Base-by-base conservation (phyloP, 2,797 vertebrate species). In the Holocentrus rufus region DNA sequence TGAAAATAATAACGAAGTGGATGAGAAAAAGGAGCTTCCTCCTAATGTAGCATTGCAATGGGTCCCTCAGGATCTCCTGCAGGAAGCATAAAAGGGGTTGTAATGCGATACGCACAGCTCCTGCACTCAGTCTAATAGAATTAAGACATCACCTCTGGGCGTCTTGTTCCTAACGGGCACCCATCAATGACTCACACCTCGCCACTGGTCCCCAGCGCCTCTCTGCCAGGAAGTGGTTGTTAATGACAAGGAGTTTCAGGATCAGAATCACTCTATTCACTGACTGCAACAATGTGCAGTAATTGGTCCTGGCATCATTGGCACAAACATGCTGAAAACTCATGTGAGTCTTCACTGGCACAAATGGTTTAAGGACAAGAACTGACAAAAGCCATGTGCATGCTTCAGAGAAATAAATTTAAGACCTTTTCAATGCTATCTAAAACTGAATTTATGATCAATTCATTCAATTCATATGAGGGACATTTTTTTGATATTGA, bases 101-200 rank as follows among this genome's bases (percentile, higher is more conserved):
- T 52, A 18, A 47, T 9, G 1, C 11, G 63, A 75, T 22, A 25
- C 3, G 17, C 20, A 14, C 2, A 30, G 47, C 22, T 53, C 49
- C 23, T 44, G 36, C 9, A 60, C 59, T 49, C 67, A 56, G 58
- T 30, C 57, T 74, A 65, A 79, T 53, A 52, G 31, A 54, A 42
- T 39, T 42, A 65, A 54, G 34, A 65, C 42, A 9, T 22, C 27
- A 20, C 7, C n/a, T 7, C 14, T 23, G 14, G 62, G 34, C 1
- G 62, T 53, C 55, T 42, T 11, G 7, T 20, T 46, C 30, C 62
- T 42, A 13, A 70, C 25, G 0, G 23, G 56, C 44, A 30, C 44
- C 46, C 15, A 14, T 39, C 53, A 10, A 8, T 44, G 58, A 55
- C n/a, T 49, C 60, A 23, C 23, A 27, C 52, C 52, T 30, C 17